These are phyloP conservation scores for Acanthosoma haemorrhoidale DNA, from an alignment of 2,888 invertebrate genomes.

Conservation along the genomic window DNA sequence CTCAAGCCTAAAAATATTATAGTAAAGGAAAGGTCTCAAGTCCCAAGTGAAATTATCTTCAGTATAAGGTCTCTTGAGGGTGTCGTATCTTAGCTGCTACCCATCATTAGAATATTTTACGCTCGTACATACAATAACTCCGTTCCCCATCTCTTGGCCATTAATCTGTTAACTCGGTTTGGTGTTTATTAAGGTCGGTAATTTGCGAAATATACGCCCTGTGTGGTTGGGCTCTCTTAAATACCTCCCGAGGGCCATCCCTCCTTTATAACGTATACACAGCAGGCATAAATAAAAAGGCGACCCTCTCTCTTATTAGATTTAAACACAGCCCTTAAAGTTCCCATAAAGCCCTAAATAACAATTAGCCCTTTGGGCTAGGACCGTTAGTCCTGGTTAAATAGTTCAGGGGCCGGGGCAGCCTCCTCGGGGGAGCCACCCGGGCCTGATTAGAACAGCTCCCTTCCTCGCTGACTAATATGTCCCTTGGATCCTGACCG, in stretches of 20 bases:
- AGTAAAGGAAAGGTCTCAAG: no score
- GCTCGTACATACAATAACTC: no score
- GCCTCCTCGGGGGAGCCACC: neutral
- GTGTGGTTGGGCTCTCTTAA: neutral
- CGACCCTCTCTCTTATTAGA: neutral
- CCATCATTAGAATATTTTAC: no score
- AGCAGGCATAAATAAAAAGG: constrained; percentile 4
- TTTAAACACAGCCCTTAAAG: neutral
- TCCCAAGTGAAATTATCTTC: no score
- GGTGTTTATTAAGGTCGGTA: no score
- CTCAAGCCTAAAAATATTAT: no score
- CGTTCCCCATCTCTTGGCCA: no score
- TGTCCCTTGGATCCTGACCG: neutral
- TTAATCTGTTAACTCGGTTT: no score
- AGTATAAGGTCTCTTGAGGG: no score
- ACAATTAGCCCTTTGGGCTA: neutral
- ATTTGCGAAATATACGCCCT: no score
- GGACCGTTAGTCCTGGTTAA: constrained; percentile 4
- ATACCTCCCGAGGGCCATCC: neutral
- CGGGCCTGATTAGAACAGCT: neutral
- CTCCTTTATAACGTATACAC: neutral
- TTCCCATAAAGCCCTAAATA: constrained; percentile 3
- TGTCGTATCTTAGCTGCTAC: no score
- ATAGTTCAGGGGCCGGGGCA: neutral
- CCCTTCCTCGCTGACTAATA: neutral